These are phyloP conservation scores for Hypomesus transpacificus DNA, from an alignment of 2,113 vertebrate genomes.

Conservation along the genomic window DNA sequence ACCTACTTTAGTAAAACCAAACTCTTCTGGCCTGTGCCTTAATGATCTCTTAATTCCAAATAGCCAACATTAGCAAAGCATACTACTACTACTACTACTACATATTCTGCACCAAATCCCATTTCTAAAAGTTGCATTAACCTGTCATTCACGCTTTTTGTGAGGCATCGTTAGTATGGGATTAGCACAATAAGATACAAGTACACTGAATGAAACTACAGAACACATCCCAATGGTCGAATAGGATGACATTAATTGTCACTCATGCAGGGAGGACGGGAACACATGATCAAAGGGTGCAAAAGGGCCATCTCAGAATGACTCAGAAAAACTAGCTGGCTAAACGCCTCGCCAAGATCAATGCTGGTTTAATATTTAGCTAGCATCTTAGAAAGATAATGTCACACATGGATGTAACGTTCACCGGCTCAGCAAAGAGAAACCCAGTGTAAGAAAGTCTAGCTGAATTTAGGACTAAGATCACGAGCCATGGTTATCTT, in stretches of 20 bases:
- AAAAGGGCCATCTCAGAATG: conserved; percentile 1
- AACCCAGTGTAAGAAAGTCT: neutral
- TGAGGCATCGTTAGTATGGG: neutral
- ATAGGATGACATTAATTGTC: no score
- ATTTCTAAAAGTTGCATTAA: neutral
- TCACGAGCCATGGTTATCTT: no score
- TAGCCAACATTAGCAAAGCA: no score
- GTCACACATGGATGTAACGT: neutral
- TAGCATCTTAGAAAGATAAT: neutral
- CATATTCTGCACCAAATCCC: neutral
- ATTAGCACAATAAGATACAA: conserved; percentile 1
- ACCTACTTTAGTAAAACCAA: no score
- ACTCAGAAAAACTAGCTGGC: neutral
- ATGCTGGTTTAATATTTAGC: conserved; percentile 3
- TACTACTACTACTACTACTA: no score
- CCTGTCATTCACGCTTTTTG: neutral
- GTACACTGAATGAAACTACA: neutral
- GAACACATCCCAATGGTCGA: neutral
- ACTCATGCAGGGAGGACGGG: neutral
- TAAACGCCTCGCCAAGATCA: neutral
- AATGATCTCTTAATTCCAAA: no score
- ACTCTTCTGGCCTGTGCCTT: no score
- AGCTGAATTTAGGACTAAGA: neutral
- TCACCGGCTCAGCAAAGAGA: neutral
- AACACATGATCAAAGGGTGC: neutral